These are phyloP conservation scores for Leptatherina wallacei DNA, from an alignment of 2,797 vertebrate genomes.

Conservation along the genomic window DNA sequence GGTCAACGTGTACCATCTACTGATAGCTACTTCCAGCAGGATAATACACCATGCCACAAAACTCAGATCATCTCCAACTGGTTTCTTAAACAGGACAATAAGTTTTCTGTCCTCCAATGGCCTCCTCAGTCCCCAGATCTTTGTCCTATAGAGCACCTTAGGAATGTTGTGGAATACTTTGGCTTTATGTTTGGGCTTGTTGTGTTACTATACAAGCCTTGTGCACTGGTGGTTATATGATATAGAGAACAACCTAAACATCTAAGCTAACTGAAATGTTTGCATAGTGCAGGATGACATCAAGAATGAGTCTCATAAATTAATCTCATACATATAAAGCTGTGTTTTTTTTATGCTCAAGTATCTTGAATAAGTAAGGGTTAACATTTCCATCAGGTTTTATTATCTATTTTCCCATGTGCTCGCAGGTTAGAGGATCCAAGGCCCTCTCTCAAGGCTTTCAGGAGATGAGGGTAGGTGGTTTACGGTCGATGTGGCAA, in stretches of 20 bases:
- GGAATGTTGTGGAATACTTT: too few relatives aligned
- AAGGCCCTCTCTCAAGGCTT: conserved; percentile 77
- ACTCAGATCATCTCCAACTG: too few relatives aligned
- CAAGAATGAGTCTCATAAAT: background rate
- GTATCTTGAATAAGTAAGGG: background rate
- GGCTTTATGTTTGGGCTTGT: too few relatives aligned
- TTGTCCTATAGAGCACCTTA: too few relatives aligned
- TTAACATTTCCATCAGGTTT: background rate
- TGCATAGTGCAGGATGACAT: background rate
- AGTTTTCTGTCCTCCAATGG: too few relatives aligned
- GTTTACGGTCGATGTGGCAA: conserved; percentile 83
- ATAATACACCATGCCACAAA: conserved; percentile 2
- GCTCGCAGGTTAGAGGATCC: conserved; percentile 77
- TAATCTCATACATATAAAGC: background rate
- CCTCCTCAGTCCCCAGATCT: too few relatives aligned
- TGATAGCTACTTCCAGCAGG: conserved; percentile 61
- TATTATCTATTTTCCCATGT: background rate
- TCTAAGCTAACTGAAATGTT: background rate
- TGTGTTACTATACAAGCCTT: too few relatives aligned
- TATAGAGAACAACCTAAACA: background rate
- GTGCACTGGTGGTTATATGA: background rate
- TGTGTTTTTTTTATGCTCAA: background rate
- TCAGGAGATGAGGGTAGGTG: conserved; percentile 71
- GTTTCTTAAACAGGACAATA: too few relatives aligned
- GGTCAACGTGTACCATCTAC: conserved; percentile 25